Conservation (phyloP, 2,113 vertebrate species). For the Pollimyrus isidori region DNA sequence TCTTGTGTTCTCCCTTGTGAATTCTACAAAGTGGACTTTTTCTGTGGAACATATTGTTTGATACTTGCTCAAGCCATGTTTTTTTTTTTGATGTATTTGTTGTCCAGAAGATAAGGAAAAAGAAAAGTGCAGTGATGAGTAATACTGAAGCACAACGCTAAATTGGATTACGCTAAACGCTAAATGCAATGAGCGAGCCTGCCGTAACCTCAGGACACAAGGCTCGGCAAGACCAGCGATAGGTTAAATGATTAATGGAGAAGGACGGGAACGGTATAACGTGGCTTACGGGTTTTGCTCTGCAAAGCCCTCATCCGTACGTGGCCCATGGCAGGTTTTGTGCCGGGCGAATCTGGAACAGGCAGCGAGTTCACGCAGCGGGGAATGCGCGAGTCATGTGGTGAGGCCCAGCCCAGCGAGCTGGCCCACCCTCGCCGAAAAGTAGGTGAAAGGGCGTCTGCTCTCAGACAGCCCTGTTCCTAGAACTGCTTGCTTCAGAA, state of each 20-base stretch:
- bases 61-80: neutral
- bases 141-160: neutral
- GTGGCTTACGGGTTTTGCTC: neutral
- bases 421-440: neutral
- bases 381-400: neutral
- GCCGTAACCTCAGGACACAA: neutral
- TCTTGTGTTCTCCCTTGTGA: neutral
- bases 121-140: neutral
- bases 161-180: neutral
- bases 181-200: neutral
- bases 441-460: conserved; percentile 13
- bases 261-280: neutral
- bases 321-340: neutral
- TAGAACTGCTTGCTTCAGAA: neutral
- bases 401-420: neutral
- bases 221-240: neutral
- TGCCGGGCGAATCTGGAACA: neutral
- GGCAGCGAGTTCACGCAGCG: neutral
- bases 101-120: neutral
- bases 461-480: neutral
- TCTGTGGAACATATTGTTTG: neutral
- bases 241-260: neutral
- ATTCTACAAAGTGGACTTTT: neutral
- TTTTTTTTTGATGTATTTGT: neutral
- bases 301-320: neutral